A percentile compares a stretch with the other conserved stretches of the same genome.
Evolutionary conservation across 2,113 vertebrate genomes (phyloP).

Genomic region (Actinemys pallida): DNA sequence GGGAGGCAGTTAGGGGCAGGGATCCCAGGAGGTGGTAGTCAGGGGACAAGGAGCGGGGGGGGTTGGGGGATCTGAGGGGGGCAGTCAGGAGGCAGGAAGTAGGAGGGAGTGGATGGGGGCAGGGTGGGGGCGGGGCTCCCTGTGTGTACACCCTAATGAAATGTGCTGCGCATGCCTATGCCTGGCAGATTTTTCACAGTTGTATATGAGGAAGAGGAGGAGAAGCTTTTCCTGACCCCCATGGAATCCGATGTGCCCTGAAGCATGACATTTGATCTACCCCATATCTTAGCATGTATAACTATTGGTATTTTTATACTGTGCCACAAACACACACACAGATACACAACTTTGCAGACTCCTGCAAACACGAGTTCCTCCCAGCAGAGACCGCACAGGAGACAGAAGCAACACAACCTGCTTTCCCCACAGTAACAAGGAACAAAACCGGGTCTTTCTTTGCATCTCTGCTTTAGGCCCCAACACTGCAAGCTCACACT

Average conservation of each 20-base stretch:
- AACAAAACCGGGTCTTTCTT: background rate
- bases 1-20: too few species aligned
- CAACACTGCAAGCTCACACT: background rate
- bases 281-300: background rate
- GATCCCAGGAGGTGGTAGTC: too few species aligned
- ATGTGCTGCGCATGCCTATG: too few species aligned
- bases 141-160: too few species aligned
- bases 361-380: background rate
- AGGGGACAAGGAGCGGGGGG: too few species aligned
- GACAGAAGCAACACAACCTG: background rate
- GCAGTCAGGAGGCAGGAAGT: too few species aligned
- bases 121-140: too few species aligned
- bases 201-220: background rate
- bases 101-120: too few species aligned
- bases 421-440: background rate
- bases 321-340: background rate
- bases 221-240: background rate
- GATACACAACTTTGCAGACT: background rate
- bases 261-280: background rate
- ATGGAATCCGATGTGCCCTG: background rate
- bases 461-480: too few species aligned
- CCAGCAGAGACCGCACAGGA: background rate
- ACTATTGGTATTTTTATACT: background rate
- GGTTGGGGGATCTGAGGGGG: too few species aligned
- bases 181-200: background rate